Conservation (phyloP, 2,113 vertebrate genomes). For the Nipponia nippon region DNA sequence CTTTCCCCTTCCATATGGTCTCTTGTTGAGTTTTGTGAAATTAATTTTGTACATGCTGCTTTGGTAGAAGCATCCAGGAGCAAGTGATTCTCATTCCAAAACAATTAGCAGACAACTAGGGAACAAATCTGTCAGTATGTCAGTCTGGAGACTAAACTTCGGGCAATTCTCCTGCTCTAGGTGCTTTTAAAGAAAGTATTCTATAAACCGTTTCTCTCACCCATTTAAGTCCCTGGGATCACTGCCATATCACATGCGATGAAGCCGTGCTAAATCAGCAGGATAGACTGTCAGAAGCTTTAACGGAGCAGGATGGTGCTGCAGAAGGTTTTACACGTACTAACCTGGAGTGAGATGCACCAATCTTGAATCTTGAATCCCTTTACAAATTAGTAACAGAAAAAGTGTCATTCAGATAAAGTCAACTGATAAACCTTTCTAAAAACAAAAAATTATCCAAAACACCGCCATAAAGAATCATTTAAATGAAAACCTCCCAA, state of each 20-base stretch:
- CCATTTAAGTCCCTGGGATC: neutral
- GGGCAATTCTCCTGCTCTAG: neutral
- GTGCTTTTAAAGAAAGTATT: neutral
- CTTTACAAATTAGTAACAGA: neutral
- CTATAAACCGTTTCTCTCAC: neutral
- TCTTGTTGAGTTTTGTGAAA: neutral
- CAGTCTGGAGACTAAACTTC: neutral
- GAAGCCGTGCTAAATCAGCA: neutral
- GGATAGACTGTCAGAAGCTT: neutral
- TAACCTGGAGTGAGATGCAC: neutral
- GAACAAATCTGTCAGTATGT: neutral
- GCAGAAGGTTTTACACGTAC: neutral
- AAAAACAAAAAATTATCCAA: neutral
- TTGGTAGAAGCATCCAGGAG: neutral
- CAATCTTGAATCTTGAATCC: neutral
- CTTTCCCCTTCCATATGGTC: neutral
- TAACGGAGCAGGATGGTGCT: neutral
- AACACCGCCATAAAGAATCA: neutral
- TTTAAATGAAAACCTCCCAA: neutral
- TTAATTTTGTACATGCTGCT: neutral
- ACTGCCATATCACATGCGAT: neutral
- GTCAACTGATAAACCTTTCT: neutral
- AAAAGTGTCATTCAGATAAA: neutral
- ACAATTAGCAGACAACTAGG: neutral
- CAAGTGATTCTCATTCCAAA: neutral